A percentile compares a stretch with the other conserved stretches of the same genome.
These are phyloP conservation scores for Cyclopterus lumpus DNA, from an alignment of 2,797 vertebrate species.

Conservation along the genomic window DNA sequence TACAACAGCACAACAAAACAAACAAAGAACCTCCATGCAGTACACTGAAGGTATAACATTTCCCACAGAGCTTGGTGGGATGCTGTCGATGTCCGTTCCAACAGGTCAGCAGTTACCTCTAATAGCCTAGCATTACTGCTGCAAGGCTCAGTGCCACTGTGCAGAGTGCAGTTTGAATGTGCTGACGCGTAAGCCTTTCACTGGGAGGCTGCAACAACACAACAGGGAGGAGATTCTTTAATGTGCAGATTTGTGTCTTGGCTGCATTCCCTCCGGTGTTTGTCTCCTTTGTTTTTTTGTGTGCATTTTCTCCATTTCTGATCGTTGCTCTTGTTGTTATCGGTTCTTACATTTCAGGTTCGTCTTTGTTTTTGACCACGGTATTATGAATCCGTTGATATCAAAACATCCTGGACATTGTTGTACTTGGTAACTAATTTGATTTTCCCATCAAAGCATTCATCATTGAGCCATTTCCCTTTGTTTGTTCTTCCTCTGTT, in stretches of 20 bases:
- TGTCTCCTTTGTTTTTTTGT: constrained; percentile 30
- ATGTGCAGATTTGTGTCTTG: constrained; percentile 44
- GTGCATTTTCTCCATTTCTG: constrained; percentile 14
- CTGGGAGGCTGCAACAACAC: constrained; percentile 41
- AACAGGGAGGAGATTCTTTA: constrained; percentile 41
- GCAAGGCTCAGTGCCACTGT: constrained; percentile 31
- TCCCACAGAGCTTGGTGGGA: constrained; percentile 25
- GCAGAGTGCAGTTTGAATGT: constrained; percentile 26
- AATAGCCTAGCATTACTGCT: constrained; percentile 48
- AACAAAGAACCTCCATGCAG: background rate
- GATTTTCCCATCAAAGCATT: constrained; percentile 23
- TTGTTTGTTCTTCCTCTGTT: background rate
- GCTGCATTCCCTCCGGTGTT: constrained; percentile 31
- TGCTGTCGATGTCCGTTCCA: constrained; percentile 45
- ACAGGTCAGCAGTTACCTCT: constrained; percentile 65
- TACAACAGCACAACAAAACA: background rate
- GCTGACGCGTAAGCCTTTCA: constrained; percentile 48
- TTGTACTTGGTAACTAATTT: constrained; percentile 22
- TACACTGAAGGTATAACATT: constrained; percentile 9
- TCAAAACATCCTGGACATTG: constrained; percentile 21
- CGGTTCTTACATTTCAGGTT: constrained; percentile 29
- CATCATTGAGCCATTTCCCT: constrained; percentile 15
- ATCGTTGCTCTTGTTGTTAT: constrained; percentile 19
- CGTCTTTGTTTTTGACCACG: background rate
- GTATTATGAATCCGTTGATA: background rate